These are phyloP conservation scores for Sebastes elongatus DNA, from an alignment of 2,797 vertebrate species.

Conservation along the genomic window DNA sequence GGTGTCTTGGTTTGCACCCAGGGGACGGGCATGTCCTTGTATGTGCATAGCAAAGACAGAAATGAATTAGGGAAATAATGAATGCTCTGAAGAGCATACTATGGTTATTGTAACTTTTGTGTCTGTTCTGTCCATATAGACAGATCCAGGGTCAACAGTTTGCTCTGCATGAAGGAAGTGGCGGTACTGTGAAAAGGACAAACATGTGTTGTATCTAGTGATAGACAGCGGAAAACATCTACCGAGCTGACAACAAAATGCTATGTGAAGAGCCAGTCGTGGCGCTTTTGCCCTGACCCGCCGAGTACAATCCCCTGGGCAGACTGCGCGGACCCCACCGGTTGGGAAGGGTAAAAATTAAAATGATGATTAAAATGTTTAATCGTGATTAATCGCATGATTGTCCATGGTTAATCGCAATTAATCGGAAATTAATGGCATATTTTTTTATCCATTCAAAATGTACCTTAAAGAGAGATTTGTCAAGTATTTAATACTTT, in stretches of 20 bases:
- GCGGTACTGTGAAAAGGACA: neutral
- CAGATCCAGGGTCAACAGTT: neutral
- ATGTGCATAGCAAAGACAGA: neutral
- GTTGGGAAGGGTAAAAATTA: too few species aligned
- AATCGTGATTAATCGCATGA: too few species aligned
- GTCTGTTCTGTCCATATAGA: neutral
- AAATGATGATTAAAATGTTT: too few species aligned
- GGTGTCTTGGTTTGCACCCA: slow-evolving; percentile 2
- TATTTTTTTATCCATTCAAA: too few species aligned
- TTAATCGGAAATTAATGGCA: too few species aligned
- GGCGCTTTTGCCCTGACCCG: too few species aligned
- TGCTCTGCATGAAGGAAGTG: neutral
- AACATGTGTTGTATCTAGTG: neutral
- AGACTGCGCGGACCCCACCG: too few species aligned
- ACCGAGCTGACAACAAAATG: neutral
- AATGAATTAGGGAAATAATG: neutral
- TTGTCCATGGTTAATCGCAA: too few species aligned
- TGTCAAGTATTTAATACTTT: too few species aligned
- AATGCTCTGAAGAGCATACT: neutral
- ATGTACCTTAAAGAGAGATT: too few species aligned
- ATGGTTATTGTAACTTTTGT: neutral
- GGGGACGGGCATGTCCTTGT: slow-evolving; percentile 7
- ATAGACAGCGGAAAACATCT: neutral
- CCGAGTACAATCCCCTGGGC: too few species aligned
- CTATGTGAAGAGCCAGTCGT: too few species aligned